Conservation (phyloP, 2,888 invertebrate species). For the Amaurobius ferox region DNA sequence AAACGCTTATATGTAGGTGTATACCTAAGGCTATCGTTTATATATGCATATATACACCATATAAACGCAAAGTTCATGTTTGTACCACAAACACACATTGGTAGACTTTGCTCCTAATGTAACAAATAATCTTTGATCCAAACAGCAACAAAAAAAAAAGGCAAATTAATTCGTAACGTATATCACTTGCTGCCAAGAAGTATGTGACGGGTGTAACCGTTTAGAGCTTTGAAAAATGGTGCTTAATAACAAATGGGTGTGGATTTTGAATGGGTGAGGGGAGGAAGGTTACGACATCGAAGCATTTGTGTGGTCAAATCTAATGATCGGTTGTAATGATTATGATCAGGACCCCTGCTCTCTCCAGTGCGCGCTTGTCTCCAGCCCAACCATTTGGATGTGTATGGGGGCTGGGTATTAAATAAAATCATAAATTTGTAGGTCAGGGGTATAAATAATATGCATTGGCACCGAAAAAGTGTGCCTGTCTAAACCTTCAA, state of each 20-base stretch:
- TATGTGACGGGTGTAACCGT: conserved; percentile 4
- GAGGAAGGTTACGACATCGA: conserved; percentile 9
- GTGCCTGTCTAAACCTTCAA: too few relatives aligned
- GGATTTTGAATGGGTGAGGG: conserved; percentile 48
- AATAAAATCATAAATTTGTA: neutral
- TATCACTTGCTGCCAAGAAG: neutral
- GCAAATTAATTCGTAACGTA: neutral
- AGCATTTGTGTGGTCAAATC: conserved; percentile 67
- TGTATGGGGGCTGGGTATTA: neutral
- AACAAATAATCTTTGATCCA: too few relatives aligned
- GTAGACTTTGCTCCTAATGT: too few relatives aligned
- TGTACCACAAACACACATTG: too few relatives aligned
- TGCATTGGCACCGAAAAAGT: too few relatives aligned
- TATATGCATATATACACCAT: too few relatives aligned
- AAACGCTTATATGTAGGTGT: too few relatives aligned
- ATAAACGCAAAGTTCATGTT: too few relatives aligned
- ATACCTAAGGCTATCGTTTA: too few relatives aligned
- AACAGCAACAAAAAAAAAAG: neutral
- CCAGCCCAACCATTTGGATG: neutral
- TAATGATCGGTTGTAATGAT: conserved; percentile 40
- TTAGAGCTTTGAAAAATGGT: conserved; percentile 4
- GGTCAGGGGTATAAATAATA: too few relatives aligned
- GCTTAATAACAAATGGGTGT: conserved; percentile 56
- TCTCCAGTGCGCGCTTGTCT: neutral
- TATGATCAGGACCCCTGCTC: neutral